These are phyloP conservation scores for Cynocephalus volans DNA, from an alignment of 2,113 vertebrate genomes.

Conservation along the genomic window DNA sequence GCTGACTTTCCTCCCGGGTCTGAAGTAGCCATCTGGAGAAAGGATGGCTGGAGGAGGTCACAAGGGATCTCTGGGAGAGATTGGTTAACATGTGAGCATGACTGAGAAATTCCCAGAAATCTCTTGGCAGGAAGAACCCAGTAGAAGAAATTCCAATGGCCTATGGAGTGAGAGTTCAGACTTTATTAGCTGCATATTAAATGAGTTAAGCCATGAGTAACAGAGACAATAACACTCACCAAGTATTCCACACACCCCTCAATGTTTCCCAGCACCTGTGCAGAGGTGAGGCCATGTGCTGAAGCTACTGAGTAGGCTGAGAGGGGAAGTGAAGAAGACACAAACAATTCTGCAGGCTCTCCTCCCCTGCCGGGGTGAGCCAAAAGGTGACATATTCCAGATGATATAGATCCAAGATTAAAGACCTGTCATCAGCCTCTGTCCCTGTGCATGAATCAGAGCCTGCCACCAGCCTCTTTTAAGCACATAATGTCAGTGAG, in stretches of 20 bases:
- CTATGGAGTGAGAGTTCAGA: background rate
- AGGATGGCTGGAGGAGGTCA: background rate
- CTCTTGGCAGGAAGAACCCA: background rate
- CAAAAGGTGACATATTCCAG: too few species aligned
- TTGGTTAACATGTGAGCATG: background rate
- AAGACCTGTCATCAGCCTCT: too few species aligned
- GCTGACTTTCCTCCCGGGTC: background rate
- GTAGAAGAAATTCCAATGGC: conserved; percentile 29
- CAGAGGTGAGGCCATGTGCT: background rate
- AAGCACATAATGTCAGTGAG: too few species aligned
- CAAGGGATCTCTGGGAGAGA: background rate
- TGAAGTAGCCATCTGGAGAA: conserved; percentile 15
- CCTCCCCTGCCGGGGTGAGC: background rate
- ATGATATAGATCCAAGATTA: too few species aligned
- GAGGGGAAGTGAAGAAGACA: background rate
- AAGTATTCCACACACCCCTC: background rate
- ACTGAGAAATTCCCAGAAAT: conserved; percentile 22
- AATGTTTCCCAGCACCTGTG: background rate
- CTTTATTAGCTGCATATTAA: background rate
- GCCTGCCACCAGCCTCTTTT: too few species aligned
- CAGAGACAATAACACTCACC: background rate
- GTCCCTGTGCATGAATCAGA: too few species aligned
- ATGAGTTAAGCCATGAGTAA: background rate
- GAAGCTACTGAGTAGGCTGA: background rate
- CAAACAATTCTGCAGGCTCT: background rate